Base-by-base conservation (phyloP, 2,797 vertebrate species). In the Micromesistius poutassou region DNA sequence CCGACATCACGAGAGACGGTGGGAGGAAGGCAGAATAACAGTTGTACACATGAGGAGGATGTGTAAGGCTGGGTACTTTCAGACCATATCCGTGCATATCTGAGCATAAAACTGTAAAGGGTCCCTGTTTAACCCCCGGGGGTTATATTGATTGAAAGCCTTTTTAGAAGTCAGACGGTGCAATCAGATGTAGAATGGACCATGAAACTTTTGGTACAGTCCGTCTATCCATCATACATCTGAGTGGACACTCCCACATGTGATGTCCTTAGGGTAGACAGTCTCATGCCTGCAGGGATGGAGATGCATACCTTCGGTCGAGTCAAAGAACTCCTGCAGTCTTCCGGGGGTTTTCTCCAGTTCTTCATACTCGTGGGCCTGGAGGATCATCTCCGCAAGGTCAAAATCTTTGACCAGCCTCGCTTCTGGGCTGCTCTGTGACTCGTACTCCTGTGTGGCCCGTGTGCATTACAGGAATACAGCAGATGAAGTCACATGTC, bases 301-400 rank as follows among this genome's bases (percentile, higher is more conserved):
- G 16, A 62, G 25, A 71, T 28, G 25, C 62, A 50, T 83, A 97
- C 98, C 97, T 82, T 93, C 86, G 33, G 97, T 97, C 80, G 97
- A 97, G 85, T 96, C 92, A 8, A 95, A 99, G 89, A 99, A 99
- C 78, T 99, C 98, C 87, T 99, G 97, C 76, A 99, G 92, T 28
- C 94, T 92, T 75, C 98, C 97, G 0, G 97, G 97, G 3, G 81
- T 92, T 71, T 91, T 92, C 88, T 99, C 98, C 81, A 97, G 79
- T 78, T 96, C 93, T 88, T 99, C 98, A 0, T 99, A 99, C 83
- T 99, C 98, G 1, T 96, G 94, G 0, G 98, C 98, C 90, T 99
- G 98, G 50, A 99, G 91, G 83, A 99, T 95, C 98, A 99, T 99
- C 91, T 99, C 98, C 78, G 97, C 95, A 2, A 95, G 96, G 89